phyloP scores from a whole-genome alignment of 2,888 invertebrate genomes.

The Eretmocerus hayati region DNA sequence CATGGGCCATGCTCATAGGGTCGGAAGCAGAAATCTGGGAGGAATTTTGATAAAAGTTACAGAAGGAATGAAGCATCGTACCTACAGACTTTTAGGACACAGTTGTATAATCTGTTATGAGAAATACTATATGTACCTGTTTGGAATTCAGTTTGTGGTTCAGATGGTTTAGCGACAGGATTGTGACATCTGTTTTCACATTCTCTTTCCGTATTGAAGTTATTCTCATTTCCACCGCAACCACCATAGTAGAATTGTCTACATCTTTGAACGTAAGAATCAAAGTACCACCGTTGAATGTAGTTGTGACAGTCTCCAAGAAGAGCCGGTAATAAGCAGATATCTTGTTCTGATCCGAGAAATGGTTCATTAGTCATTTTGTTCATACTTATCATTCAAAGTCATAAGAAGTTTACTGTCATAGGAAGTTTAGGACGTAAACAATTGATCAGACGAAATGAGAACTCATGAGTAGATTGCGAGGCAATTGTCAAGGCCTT shows the following conservation, averaged over 20 bases:
- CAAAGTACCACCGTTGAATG: constrained; percentile 74
- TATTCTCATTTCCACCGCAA: constrained; percentile 86
- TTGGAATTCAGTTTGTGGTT: constrained; percentile 35
- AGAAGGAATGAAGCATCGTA: no score
- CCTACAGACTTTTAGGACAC: not conserved
- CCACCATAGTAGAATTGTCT: constrained; percentile 82
- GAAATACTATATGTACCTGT: constrained; percentile 41
- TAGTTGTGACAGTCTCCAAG: constrained; percentile 74
- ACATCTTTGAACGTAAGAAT: constrained; percentile 67
- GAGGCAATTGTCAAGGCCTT: no score
- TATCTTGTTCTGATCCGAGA: constrained; percentile 52
- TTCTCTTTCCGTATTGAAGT: constrained; percentile 63
- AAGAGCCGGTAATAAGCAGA: constrained; percentile 69
- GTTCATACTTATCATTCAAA: no score
- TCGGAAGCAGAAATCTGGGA: constrained; percentile 54
- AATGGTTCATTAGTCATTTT: no score
- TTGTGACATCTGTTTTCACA: constrained; percentile 62
- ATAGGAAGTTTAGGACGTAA: no score
- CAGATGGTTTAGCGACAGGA: constrained; percentile 45
- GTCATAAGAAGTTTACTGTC: no score
- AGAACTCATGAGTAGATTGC: no score
- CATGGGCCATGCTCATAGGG: constrained; percentile 64
- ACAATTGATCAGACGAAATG: no score
- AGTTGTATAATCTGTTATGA: constrained; percentile 1
- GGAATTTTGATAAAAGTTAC: not conserved